phyloP scores from a whole-genome alignment of 2,113 vertebrate genomes.

The Tiliqua scincoides region DNA sequence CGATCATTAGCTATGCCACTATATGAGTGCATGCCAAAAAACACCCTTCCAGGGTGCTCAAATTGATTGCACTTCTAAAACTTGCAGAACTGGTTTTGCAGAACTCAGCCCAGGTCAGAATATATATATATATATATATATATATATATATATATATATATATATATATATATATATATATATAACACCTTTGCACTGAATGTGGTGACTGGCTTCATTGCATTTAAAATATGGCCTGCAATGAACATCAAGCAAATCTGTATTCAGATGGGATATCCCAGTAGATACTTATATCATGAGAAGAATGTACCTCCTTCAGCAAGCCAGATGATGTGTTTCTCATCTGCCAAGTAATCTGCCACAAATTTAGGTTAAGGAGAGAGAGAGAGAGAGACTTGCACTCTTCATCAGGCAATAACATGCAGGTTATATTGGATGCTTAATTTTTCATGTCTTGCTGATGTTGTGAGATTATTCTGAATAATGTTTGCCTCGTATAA shows the following conservation, averaged over 20 bases:
- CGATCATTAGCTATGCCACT: too few species aligned
- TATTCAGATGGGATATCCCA: not conserved
- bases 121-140: too few species aligned
- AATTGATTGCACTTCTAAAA: not conserved
- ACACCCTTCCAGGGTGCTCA: not conserved
- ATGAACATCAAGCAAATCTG: not conserved
- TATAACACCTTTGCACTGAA: too few species aligned
- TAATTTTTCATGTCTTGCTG: conserved; percentile 28
- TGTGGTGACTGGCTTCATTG: not conserved
- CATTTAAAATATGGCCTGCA: not conserved
- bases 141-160: too few species aligned
- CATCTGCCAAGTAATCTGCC: conserved; percentile 6
- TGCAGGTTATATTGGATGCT: not conserved
- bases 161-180: too few species aligned
- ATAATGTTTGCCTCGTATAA: not conserved
- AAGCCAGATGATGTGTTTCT: not conserved
- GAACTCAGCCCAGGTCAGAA: not conserved
- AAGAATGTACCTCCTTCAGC: not conserved
- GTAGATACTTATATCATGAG: not conserved
- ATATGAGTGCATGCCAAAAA: too few species aligned
- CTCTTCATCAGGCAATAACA: conserved; percentile 42
- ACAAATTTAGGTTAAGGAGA: not conserved
- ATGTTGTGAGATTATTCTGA: conserved; percentile 31
- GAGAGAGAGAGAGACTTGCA: not conserved
- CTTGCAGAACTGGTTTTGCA: not conserved